Evolutionary conservation across 2,113 vertebrate species (phyloP).

Genomic region (Alethe diademata): DNA sequence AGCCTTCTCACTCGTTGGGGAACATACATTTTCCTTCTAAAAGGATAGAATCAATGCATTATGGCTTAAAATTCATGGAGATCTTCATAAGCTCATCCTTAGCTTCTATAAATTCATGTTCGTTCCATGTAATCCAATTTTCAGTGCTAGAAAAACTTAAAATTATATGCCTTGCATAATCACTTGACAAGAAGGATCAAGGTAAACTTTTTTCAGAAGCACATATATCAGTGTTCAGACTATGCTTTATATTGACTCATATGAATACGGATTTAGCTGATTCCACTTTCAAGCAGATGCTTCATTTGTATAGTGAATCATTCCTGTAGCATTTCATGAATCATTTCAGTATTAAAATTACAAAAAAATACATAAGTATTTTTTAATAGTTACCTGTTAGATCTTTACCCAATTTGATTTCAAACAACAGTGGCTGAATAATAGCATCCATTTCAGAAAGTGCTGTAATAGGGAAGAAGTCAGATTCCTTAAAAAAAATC

Average conservation of each 20-base stretch:
- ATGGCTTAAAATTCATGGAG: not conserved
- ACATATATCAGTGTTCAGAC: not conserved
- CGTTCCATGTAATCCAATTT: not conserved
- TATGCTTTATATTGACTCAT: not conserved
- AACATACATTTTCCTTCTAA: not conserved
- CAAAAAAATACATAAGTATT: fast-evolving
- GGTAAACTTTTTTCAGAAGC: not conserved
- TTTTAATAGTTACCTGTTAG: not conserved
- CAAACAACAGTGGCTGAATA: not conserved
- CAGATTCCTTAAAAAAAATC: not conserved
- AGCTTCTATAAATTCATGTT: not conserved
- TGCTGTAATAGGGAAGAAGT: not conserved
- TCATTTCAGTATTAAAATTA: not conserved
- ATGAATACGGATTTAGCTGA: not conserved
- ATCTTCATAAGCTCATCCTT: not conserved
- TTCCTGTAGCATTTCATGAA: not conserved
- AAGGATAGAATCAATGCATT: not conserved
- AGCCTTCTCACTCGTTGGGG: not conserved
- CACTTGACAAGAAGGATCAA: not conserved
- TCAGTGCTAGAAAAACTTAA: not conserved
- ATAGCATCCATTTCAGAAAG: not conserved
- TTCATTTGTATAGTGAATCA: not conserved
- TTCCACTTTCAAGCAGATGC: not conserved
- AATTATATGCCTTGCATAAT: not conserved
- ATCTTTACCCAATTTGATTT: not conserved